A percentile compares a stretch with the other conserved stretches of the same genome.
Conservation (phyloP, 2,888 invertebrate species). For the Philhelius pedissequus region DNA sequence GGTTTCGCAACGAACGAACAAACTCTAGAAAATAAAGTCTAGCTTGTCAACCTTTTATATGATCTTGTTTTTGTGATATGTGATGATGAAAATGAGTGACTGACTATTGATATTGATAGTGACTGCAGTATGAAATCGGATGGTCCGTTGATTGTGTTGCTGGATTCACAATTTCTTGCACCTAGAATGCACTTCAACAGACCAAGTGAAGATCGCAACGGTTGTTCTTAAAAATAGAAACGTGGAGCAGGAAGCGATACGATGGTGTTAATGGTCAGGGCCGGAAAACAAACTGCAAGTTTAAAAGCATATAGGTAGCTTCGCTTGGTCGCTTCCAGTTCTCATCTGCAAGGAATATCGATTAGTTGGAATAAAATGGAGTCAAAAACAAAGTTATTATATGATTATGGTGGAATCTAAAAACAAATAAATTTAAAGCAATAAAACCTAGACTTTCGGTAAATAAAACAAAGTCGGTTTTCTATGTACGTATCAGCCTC, state of each 20-base stretch:
- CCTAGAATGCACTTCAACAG: slow-evolving; percentile 23
- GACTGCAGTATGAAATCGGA: slow-evolving; percentile 55
- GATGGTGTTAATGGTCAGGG: slow-evolving; percentile 7
- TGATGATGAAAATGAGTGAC: slow-evolving; percentile 49
- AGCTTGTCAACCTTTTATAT: slow-evolving; percentile 30
- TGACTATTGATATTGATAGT: slow-evolving; percentile 41
- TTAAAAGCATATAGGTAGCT: slow-evolving; percentile 34
- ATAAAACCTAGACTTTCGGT: neutral
- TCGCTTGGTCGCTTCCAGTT: slow-evolving; percentile 33
- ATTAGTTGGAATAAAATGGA: slow-evolving; percentile 6
- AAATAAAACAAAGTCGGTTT: slow-evolving; percentile 30
- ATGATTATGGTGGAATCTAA: neutral
- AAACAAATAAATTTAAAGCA: neutral
- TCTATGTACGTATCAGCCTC: neutral
- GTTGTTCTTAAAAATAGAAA: slow-evolving; percentile 58
- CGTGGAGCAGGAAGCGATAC: neutral
- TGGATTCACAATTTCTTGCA: slow-evolving; percentile 50
- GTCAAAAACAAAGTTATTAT: neutral
- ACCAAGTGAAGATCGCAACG: slow-evolving; percentile 38
- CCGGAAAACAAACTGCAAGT: slow-evolving; percentile 16
- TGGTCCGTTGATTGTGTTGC: slow-evolving; percentile 33
- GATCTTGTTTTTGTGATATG: slow-evolving; percentile 17
- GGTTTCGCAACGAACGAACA: slow-evolving; percentile 17
- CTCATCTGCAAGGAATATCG: slow-evolving; percentile 6
- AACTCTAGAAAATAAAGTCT: slow-evolving; percentile 18